Percentiles rank a stretch among this genome's conserved stretches.
phyloP scores from a whole-genome alignment of 2,113 vertebrate genomes.

The Oryzias javanicus region DNA sequence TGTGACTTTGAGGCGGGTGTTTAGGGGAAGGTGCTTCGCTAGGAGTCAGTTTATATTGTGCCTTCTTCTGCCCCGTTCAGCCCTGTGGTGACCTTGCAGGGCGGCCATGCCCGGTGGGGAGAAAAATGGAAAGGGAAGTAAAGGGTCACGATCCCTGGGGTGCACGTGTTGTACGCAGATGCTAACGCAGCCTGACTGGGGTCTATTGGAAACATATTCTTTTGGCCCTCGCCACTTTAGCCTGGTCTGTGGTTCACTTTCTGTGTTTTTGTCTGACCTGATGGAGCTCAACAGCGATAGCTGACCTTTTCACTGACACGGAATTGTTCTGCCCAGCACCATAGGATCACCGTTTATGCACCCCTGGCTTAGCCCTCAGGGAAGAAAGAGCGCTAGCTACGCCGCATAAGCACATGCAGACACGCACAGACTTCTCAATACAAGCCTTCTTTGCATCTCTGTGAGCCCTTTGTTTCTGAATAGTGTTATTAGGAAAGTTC shows the following conservation, averaged over 20 bases:
- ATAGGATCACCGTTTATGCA: constrained; percentile 72
- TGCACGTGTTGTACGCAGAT: constrained; percentile 80
- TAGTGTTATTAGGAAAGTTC: constrained; percentile 56
- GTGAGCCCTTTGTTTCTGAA: constrained; percentile 56
- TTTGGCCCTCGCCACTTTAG: constrained; percentile 77
- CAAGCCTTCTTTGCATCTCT: constrained; percentile 38
- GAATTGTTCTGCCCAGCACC: constrained; percentile 71
- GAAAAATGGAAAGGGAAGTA: constrained; percentile 69
- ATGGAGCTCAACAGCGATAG: constrained; percentile 64
- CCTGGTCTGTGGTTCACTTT: constrained; percentile 55
- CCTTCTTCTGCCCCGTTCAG: constrained; percentile 60
- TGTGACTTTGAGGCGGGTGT: constrained; percentile 1
- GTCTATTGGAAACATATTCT: constrained; percentile 97
- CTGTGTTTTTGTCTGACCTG: constrained; percentile 75
- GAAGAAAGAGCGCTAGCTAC: constrained; percentile 50
- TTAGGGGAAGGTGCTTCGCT: constrained; percentile 34
- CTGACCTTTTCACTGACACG: constrained; percentile 77
- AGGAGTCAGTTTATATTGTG: constrained; percentile 68
- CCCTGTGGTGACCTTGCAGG: constrained; percentile 73
- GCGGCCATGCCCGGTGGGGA: constrained; percentile 77
- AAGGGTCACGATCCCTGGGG: constrained; percentile 86
- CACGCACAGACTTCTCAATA: constrained; percentile 17
- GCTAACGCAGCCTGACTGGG: constrained; percentile 85
- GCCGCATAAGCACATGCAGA: constrained; percentile 44
- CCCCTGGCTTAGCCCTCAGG: constrained; percentile 53